Conservation (phyloP, 2,113 vertebrate genomes). For the Ceyx melanurus region DNA sequence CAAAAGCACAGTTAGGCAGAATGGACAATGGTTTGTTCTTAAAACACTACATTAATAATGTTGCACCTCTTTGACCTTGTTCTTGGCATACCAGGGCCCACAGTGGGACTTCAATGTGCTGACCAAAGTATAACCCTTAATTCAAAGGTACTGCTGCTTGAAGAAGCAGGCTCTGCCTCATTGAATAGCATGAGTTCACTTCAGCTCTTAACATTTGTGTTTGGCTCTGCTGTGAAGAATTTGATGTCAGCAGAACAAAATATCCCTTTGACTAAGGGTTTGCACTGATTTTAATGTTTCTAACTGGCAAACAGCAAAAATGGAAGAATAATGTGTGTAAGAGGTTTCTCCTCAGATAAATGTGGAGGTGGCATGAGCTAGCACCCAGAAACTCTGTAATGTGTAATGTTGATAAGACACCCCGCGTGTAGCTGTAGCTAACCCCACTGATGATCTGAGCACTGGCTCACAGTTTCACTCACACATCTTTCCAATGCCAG, state of each 20-base stretch:
- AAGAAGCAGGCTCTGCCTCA: conserved; percentile 41
- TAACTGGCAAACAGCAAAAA: background rate
- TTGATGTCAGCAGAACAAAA: background rate
- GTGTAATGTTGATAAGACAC: background rate
- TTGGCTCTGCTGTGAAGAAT: background rate
- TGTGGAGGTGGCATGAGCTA: background rate
- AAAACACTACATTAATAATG: conserved; percentile 32
- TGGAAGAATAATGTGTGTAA: background rate
- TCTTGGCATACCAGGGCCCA: background rate
- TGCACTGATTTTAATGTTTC: background rate
- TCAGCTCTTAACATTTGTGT: background rate
- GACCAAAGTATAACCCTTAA: conserved; percentile 41
- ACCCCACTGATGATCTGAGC: background rate
- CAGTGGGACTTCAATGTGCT: conserved; percentile 26
- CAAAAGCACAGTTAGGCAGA: background rate
- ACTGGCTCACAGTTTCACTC: background rate
- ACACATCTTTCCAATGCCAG: background rate
- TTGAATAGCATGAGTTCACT: conserved; percentile 29
- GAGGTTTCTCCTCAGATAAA: background rate
- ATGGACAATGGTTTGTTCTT: background rate
- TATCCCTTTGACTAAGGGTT: background rate
- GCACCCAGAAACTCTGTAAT: background rate
- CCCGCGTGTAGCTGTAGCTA: background rate
- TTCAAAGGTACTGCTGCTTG: conserved; percentile 24
- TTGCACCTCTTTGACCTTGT: conserved; percentile 16